Conservation (phyloP, 1,140 invertebrate species). For the Campoletis sonorensis region DNA sequence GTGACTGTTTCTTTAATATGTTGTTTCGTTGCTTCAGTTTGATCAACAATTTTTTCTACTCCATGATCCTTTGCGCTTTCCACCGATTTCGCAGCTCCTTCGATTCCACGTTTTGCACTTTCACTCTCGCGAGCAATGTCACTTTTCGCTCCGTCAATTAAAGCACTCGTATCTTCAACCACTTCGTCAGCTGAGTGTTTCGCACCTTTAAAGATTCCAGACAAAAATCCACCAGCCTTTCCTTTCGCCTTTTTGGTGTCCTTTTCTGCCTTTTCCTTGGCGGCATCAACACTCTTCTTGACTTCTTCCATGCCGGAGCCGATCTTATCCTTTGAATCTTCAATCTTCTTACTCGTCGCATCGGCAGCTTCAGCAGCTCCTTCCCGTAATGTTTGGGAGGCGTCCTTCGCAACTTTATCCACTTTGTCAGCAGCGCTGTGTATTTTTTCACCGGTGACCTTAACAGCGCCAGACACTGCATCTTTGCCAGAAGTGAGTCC, state of each 20-base stretch:
- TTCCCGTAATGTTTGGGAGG: conserved; percentile 19
- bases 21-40: conserved; percentile 43
- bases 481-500: neutral
- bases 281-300: conserved; percentile 9
- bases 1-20: conserved; percentile 41
- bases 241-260: conserved; percentile 60
- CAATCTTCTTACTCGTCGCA: neutral
- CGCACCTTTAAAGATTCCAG: conserved; percentile 60
- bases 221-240: conserved; percentile 59
- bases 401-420: neutral
- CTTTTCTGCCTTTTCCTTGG: conserved; percentile 45
- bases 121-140: conserved; percentile 55
- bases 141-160: conserved; percentile 57
- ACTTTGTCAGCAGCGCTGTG: conserved; percentile 40
- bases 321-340: neutral
- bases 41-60: conserved; percentile 46
- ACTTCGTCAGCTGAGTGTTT: conserved; percentile 61
- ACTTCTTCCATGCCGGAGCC: neutral
- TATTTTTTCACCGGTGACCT: conserved; percentile 7
- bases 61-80: conserved; percentile 31
- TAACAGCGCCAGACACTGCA: conserved; percentile 5
- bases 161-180: conserved; percentile 58
- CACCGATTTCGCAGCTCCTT: neutral
- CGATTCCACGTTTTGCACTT: conserved; percentile 33
- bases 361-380: conserved; percentile 39